Evolutionary conservation across 2,888 invertebrate species (phyloP).

Genomic region (Lithosia quadra): DNA sequence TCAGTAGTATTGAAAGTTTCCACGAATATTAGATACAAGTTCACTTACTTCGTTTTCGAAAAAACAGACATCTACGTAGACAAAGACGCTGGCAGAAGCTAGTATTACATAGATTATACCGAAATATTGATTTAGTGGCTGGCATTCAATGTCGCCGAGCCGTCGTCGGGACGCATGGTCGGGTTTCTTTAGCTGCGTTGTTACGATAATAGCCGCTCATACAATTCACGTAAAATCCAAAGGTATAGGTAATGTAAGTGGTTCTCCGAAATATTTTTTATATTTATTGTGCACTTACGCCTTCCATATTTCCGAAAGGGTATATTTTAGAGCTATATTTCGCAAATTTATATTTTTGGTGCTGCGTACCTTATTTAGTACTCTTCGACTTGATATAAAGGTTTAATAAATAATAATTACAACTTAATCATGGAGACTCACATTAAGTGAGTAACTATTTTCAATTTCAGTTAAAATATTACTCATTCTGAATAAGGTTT

Average conservation of each 20-base stretch:
- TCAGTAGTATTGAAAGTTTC: too few relatives aligned
- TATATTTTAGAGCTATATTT: background rate
- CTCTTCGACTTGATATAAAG: too few relatives aligned
- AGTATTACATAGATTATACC: background rate
- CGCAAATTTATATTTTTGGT: too few relatives aligned
- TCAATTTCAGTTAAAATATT: background rate
- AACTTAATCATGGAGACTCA: too few relatives aligned
- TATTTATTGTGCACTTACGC: background rate
- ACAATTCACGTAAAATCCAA: conserved; percentile 13
- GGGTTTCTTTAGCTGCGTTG: background rate
- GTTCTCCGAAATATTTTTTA: background rate
- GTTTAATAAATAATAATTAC: too few relatives aligned
- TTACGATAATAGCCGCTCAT: conserved; percentile 11
- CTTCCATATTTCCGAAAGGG: background rate
- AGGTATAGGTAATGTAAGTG: conserved; percentile 12
- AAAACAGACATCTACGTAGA: background rate
- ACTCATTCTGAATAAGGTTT: background rate
- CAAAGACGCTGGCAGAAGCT: background rate
- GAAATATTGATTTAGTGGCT: conserved; percentile 2
- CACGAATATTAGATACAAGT: too few relatives aligned
- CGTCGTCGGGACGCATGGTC: conserved; percentile 6
- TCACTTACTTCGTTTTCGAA: too few relatives aligned
- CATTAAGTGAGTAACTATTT: background rate
- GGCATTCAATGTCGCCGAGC: background rate
- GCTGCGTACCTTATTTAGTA: too few relatives aligned